These are phyloP conservation scores for Eutolmus rufibarbis DNA, from an alignment of 2,888 invertebrate species.

Conservation along the genomic window DNA sequence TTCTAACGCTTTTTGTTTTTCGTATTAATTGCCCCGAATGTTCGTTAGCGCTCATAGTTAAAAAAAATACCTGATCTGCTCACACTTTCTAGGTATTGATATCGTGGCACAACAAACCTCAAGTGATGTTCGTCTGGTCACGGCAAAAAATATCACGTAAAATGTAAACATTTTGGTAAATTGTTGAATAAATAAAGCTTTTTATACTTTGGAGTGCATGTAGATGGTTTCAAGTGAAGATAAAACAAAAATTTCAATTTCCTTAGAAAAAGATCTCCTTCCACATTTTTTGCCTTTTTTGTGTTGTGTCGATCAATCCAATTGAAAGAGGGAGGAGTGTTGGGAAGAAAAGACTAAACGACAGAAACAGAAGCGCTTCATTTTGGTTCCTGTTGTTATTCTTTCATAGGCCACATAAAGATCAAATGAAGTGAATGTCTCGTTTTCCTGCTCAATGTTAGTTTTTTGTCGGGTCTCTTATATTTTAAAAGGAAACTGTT, in stretches of 20 bases:
- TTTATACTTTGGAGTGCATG: not conserved
- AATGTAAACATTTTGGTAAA: slow-evolving; percentile 10
- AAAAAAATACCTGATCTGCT: not conserved
- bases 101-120: not conserved
- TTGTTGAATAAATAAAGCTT: slow-evolving; percentile 14
- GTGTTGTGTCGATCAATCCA: not conserved
- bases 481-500: not conserved
- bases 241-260: slow-evolving; percentile 1
- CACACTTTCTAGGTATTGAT: not conserved
- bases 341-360: not conserved
- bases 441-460: not conserved
- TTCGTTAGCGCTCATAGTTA: not conserved
- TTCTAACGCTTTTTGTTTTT: not conserved
- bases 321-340: not conserved
- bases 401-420: slow-evolving; percentile 13
- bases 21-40: not conserved
- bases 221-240: not conserved
- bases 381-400: not conserved
- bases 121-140: not conserved
- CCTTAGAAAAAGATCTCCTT: not conserved
- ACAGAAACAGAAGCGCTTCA: not conserved
- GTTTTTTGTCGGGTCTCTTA: not conserved
- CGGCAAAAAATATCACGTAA: not conserved
- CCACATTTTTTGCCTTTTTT: not conserved
- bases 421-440: not conserved